These are phyloP conservation scores for Sycobia sp. DNA, from an alignment of 1,140 invertebrate species.

Conservation along the genomic window DNA sequence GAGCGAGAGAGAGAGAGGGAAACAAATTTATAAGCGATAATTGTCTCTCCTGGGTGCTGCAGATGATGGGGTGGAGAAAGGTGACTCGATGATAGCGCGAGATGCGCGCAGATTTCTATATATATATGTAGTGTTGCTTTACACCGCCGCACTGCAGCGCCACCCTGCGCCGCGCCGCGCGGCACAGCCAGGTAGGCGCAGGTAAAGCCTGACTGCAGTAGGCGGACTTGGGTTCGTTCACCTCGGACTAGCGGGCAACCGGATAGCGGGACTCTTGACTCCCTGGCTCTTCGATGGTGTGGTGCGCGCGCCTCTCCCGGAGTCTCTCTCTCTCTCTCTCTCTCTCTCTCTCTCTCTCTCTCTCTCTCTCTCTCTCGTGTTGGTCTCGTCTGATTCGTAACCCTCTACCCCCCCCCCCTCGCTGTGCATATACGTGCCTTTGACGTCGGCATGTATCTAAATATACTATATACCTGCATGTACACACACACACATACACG, in stretches of 20 bases:
- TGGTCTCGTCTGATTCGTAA: conserved; percentile 40
- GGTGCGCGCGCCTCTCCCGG: neutral
- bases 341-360: neutral
- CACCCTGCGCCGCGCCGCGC: neutral
- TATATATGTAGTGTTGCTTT: no score
- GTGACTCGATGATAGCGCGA: conserved; percentile 18
- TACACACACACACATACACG: no score
- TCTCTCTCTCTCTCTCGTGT: conserved; percentile 6
- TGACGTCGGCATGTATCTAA: conserved; percentile 30
- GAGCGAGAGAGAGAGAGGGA: no score
- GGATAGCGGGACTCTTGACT: conserved; percentile 58
- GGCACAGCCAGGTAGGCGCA: neutral
- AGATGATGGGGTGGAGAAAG: conserved; percentile 13
- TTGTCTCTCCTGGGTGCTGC: neutral
- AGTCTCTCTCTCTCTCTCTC: neutral
- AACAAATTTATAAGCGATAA: conserved; percentile 27
- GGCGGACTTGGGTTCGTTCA: conserved; percentile 56
- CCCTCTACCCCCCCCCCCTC: conserved; percentile 6
- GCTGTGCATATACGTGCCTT: no score
- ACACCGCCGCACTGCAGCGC: neutral
- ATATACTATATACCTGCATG: no score
- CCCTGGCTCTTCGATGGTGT: no score
- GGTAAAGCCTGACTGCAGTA: conserved; percentile 42
- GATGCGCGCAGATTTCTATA: no score
- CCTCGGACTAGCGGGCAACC: conserved; percentile 58